phyloP scores from a whole-genome alignment of 2,113 vertebrate genomes.

The Equus quagga region DNA sequence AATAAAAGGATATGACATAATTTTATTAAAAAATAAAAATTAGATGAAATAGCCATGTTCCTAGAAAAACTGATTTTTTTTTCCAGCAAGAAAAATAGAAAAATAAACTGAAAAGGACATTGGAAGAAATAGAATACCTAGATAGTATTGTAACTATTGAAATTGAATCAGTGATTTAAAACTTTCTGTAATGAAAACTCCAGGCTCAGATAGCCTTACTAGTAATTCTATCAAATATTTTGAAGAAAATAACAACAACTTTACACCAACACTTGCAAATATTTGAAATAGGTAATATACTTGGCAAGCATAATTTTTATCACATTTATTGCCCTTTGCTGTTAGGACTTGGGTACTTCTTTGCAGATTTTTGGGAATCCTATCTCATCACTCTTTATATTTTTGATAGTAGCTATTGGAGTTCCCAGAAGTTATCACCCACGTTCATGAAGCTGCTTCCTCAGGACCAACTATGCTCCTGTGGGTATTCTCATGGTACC shows the following conservation, averaged over 20 bases:
- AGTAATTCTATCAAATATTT: too few species aligned
- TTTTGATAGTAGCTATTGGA: background rate
- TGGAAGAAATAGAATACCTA: background rate
- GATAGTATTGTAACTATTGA: background rate
- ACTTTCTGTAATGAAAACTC: background rate
- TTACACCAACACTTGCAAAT: background rate
- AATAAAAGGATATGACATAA: background rate
- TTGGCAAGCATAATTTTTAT: background rate
- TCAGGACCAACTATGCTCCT: background rate
- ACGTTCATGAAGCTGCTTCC: too few species aligned
- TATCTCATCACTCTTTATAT: background rate
- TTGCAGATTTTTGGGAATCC: background rate
- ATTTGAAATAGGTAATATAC: background rate
- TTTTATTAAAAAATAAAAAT: background rate
- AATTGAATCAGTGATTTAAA: background rate
- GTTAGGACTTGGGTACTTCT: background rate
- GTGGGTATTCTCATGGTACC: background rate
- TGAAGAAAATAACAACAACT: background rate
- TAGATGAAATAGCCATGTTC: background rate
- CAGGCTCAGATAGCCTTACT: background rate
- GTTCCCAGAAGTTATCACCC: too few species aligned
- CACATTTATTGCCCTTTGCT: background rate
- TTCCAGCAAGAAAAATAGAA: background rate
- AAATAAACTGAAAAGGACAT: background rate
- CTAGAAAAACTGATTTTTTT: background rate